A percentile compares a stretch with the other conserved stretches of the same genome.
Evolutionary conservation across 2,797 vertebrate genomes (phyloP).

Genomic region (Florisuga fusca): DNA sequence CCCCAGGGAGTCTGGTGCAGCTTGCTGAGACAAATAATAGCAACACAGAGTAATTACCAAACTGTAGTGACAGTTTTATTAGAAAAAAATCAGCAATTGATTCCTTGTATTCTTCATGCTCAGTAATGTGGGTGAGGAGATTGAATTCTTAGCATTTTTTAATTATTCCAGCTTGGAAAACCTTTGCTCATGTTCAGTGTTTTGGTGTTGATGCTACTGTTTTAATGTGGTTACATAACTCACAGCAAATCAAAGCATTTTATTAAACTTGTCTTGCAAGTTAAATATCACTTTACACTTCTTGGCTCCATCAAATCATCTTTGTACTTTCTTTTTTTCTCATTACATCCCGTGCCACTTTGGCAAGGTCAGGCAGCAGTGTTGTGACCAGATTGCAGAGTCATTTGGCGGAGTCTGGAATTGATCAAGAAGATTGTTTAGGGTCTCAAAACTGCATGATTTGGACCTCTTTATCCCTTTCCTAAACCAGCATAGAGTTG

Average conservation of each 20-base stretch:
- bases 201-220: not conserved
- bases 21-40: not conserved
- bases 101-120: not conserved
- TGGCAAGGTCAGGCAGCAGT: not conserved
- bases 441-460: not conserved
- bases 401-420: not conserved
- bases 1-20: not conserved
- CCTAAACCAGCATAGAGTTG: not conserved
- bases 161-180: not conserved
- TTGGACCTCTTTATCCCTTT: not conserved
- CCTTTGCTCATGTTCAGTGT: not conserved
- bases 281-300: not conserved
- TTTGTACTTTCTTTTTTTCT: not conserved
- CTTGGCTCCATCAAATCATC: not conserved
- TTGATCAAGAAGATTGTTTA: not conserved
- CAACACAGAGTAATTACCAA: not conserved
- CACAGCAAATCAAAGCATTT: not conserved
- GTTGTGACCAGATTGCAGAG: not conserved
- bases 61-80: not conserved
- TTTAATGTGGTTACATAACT: constrained; percentile 42
- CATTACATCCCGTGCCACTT: not conserved
- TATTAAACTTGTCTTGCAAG: constrained; percentile 39
- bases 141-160: not conserved
- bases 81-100: not conserved
- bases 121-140: not conserved